These are phyloP conservation scores for Zaprionus davidi DNA, from an alignment of 1,140 invertebrate species.

Conservation along the genomic window DNA sequence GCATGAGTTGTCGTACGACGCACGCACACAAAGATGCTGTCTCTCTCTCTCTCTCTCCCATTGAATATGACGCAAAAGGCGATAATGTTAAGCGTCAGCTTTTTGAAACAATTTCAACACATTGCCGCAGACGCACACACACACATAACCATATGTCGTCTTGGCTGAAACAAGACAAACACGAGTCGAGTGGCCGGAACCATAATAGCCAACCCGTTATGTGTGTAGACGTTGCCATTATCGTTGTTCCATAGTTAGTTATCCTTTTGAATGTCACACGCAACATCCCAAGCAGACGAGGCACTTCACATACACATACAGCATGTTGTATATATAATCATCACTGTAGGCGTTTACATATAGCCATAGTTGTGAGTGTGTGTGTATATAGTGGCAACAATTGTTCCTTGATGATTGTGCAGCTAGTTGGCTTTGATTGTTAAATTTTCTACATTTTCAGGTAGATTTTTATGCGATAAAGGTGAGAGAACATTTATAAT, in stretches of 20 bases:
- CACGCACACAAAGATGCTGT: constrained; percentile 13
- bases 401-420: constrained; percentile 44
- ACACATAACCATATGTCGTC: background rate
- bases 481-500: background rate
- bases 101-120: constrained; percentile 63
- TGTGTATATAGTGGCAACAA: constrained; percentile 27
- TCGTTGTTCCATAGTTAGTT: constrained; percentile 57
- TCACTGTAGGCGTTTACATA: background rate
- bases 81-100: constrained; percentile 61
- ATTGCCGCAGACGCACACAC: constrained; percentile 26
- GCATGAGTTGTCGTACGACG: constrained; percentile 32
- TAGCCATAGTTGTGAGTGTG: background rate
- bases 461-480: constrained; percentile 14
- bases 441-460: constrained; percentile 15
- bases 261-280: constrained; percentile 61
- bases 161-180: constrained; percentile 29
- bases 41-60: constrained; percentile 10
- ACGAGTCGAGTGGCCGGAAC: constrained; percentile 38
- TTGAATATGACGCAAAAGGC: constrained; percentile 52
- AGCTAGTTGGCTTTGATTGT: constrained; percentile 38
- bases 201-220: constrained; percentile 57
- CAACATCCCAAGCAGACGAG: constrained; percentile 23
- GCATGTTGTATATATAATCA: constrained; percentile 16
- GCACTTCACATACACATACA: constrained; percentile 4
- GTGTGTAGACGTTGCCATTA: constrained; percentile 56